Conservation (phyloP, 64 coral and sea anemone species). For the Cladopsammia gracilis region DNA sequence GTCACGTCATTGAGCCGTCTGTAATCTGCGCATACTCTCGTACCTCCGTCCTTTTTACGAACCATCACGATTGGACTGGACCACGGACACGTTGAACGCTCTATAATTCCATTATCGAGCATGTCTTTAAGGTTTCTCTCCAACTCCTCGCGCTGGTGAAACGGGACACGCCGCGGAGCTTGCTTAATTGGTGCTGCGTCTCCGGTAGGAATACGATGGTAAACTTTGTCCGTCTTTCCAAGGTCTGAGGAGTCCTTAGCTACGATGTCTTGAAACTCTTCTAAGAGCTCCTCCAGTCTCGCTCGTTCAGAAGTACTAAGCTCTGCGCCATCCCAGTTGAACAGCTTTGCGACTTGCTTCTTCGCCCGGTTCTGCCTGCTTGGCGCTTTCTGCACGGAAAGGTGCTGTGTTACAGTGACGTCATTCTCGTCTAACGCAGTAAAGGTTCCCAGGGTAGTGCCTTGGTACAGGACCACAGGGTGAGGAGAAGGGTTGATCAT, state of each 20-base stretch:
- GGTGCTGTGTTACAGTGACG: too few species aligned
- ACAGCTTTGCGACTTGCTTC: constrained; percentile 6
- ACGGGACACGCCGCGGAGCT: background rate
- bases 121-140: constrained; percentile 6
- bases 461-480: constrained; percentile 31
- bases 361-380: background rate
- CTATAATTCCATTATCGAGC: constrained; percentile 18
- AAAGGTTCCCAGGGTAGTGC: constrained; percentile 10
- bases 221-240: constrained; percentile 5
- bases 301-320: background rate
- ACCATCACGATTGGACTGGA: constrained; percentile 20
- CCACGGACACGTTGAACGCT: constrained; percentile 24
- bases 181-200: constrained; percentile 20
- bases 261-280: background rate
- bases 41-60: background rate
- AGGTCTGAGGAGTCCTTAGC: constrained; percentile 20
- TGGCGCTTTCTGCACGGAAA: too few species aligned
- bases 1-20: constrained; percentile 15
- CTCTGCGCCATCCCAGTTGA: constrained; percentile 25
- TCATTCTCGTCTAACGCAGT: background rate
- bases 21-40: constrained; percentile 9
- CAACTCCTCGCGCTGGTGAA: background rate
- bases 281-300: background rate
- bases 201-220: constrained; percentile 36
- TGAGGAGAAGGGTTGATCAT: constrained; percentile 45